These are phyloP conservation scores for Hemaris fuciformis DNA, from an alignment of 2,888 invertebrate genomes.

Conservation along the genomic window DNA sequence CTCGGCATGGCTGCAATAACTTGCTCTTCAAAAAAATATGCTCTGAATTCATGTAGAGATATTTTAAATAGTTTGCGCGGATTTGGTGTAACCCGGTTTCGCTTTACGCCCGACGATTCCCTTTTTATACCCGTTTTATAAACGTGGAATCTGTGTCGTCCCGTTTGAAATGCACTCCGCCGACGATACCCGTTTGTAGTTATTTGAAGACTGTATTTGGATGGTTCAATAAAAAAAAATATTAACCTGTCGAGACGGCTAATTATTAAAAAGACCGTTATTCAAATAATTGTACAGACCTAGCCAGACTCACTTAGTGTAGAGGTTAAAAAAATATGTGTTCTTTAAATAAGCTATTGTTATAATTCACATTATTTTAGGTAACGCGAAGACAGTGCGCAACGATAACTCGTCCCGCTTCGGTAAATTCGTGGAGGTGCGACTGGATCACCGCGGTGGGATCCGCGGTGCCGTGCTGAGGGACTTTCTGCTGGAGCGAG, in stretches of 20 bases:
- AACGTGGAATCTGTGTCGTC: not conserved
- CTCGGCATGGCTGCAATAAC: not conserved
- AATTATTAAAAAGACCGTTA: too few species aligned
- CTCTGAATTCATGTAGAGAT: not conserved
- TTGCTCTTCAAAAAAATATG: not conserved
- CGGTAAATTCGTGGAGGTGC: conserved; percentile 97
- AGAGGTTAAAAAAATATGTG: too few species aligned
- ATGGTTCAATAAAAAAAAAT: too few species aligned
- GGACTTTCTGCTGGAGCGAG: conserved; percentile 94
- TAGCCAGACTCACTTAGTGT: too few species aligned
- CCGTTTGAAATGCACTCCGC: not conserved
- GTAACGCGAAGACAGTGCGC: conserved; percentile 94
- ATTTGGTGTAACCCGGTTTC: not conserved
- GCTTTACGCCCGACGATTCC: not conserved
- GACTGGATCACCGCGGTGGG: conserved; percentile 93
- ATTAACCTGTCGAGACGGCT: too few species aligned
- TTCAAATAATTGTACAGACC: too few species aligned
- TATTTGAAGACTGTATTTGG: not conserved
- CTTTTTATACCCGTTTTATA: not conserved
- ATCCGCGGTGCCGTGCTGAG: conserved; percentile 95
- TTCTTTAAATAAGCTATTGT: too few species aligned
- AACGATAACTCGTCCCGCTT: conserved; percentile 97
- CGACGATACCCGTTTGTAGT: not conserved
- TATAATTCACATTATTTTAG: too few species aligned
- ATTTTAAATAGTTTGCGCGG: not conserved